Base-by-base conservation (phyloP, 2,113 vertebrate genomes). In the Nansenia antarctica region DNA sequence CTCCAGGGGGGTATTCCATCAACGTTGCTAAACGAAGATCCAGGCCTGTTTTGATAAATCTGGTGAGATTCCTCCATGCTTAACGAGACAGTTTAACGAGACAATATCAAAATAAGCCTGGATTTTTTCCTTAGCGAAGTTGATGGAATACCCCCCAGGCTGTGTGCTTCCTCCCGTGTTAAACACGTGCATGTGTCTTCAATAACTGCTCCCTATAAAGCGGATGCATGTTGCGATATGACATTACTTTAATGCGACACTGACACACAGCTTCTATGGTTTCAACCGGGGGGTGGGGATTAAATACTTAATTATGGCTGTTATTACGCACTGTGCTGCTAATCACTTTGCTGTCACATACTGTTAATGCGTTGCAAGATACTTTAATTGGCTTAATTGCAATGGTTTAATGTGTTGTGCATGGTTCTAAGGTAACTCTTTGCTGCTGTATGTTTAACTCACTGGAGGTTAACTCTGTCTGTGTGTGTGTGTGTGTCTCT, bases 181-280 rank as follows among this genome's bases (percentile, higher is more conserved):
- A n/a, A n/a, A n/a, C n/a, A n/a, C n/a, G n/a, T 76, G 66, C 34
- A 54, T 61, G 72, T 73, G 72, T 59, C 35, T 61, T 63, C 42
- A 5, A 39, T 0, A 31, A 12, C 70, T 67, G 69, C 55, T 27
- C 65, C 22, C 27, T 14, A 9, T 32, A 4, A 1, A 14, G 18
- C 3, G 20, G 52, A 57, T 72, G 74, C 72, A 82, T 76, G 64
- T 9, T 69, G 15, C n/a, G n/a, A n/a, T n/a, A 53, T 5, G 5
- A 12, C 62, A 47, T 53, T 73, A 3, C 47, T 3, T 62, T 73
- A 35, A 70, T 24, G 62, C 54, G 26, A 74, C 14, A 20, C 54
- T 49, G 59, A 47, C 42, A 34, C 62, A 3, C 37, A 15, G 52
- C 30, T 61, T 34, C 32, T 5, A 30, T 18, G 31, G 53, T 60